Evolutionary conservation across 2,888 invertebrate species (phyloP).

Genomic region (Empis stercorea): DNA sequence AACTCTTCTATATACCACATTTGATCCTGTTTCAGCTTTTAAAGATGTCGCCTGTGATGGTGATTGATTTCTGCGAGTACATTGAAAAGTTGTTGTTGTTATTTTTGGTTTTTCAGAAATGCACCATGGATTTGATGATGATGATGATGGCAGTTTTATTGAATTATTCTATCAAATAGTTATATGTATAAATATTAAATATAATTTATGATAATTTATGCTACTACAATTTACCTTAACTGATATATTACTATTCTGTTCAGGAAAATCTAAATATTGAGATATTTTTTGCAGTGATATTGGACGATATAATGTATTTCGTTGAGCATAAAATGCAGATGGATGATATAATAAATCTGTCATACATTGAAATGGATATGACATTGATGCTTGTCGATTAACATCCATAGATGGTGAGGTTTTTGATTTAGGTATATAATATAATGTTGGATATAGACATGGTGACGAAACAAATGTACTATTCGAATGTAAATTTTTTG

Average conservation of each 20-base stretch:
- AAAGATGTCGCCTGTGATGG: conserved; percentile 29
- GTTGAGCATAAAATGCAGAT: conserved; percentile 41
- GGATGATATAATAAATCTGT: conserved; percentile 46
- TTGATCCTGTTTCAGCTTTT: conserved; percentile 32
- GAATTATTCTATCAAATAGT: too few species aligned
- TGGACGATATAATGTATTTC: conserved; percentile 51
- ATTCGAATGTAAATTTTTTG: conserved; percentile 22
- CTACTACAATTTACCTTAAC: too few species aligned
- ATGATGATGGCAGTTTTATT: too few species aligned
- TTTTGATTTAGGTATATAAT: conserved; percentile 41
- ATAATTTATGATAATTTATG: conserved; percentile 1
- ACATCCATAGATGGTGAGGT: not conserved
- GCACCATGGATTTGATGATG: too few species aligned
- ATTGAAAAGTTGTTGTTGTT: too few species aligned
- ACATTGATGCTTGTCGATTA: conserved; percentile 1
- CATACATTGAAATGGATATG: conserved; percentile 48
- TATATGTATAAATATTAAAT: too few species aligned
- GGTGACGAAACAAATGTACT: conserved; percentile 28
- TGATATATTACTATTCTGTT: not conserved
- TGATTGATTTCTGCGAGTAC: conserved; percentile 11
- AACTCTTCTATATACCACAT: conserved; percentile 17
- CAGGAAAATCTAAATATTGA: conserved; percentile 8
- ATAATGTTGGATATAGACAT: conserved; percentile 41
- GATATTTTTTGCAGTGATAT: conserved; percentile 36
- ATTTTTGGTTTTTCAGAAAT: too few species aligned